phyloP scores from a whole-genome alignment of 92 coral and sea anemone species.

The Phenganax subtilis region DNA sequence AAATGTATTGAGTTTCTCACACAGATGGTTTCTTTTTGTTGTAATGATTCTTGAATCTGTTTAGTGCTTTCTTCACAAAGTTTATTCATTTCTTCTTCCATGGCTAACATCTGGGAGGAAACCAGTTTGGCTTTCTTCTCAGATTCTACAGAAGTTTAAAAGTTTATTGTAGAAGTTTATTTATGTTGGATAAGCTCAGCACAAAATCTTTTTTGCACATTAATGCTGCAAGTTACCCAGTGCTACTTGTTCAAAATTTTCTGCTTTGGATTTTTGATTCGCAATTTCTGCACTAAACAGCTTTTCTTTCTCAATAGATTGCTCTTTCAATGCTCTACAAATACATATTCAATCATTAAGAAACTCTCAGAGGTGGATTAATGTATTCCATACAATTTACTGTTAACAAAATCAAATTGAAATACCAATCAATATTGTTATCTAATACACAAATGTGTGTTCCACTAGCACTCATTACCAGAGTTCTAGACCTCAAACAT shows the following conservation, averaged over 20 bases:
- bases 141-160: conserved; percentile 34
- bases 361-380: background rate
- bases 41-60: conserved; percentile 64
- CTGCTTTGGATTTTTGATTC: conserved; percentile 53
- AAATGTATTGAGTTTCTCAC: conserved; percentile 35
- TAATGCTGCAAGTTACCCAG: conserved; percentile 48
- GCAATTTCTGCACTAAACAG: conserved; percentile 49
- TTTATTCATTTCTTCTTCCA: conserved; percentile 33
- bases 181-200: background rate
- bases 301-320: conserved; percentile 48
- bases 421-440: no score
- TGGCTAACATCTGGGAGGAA: conserved; percentile 48
- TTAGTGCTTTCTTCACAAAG: conserved; percentile 64
- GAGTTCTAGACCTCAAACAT: background rate
- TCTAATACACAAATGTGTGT: no score
- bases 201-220: background rate
- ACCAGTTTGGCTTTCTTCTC: conserved; percentile 39
- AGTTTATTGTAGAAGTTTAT: background rate
- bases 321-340: conserved; percentile 46
- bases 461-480: background rate
- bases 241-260: conserved; percentile 47
- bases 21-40: conserved; percentile 59
- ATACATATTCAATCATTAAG: background rate
- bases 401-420: no score
- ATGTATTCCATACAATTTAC: background rate